These are phyloP conservation scores for Arge pagana DNA, from an alignment of 2,888 invertebrate species.

Conservation along the genomic window DNA sequence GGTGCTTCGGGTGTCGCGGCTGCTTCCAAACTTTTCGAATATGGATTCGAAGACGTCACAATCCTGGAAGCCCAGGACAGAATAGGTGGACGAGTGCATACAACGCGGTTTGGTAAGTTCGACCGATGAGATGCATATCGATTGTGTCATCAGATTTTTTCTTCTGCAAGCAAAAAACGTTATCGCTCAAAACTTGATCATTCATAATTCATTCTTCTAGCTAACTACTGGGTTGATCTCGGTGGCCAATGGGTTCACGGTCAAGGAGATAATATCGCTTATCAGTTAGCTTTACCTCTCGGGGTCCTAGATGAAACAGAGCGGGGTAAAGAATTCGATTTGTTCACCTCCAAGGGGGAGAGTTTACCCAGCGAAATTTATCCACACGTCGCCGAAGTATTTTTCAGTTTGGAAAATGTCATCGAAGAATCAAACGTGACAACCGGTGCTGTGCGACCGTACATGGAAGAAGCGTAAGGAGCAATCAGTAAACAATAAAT, in stretches of 20 bases:
- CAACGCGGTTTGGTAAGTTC: slow-evolving; percentile 56
- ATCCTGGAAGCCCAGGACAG: slow-evolving; percentile 60
- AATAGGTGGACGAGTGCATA: slow-evolving; percentile 60
- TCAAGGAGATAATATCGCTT: slow-evolving; percentile 38
- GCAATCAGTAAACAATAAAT: too few relatives aligned
- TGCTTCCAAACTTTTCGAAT: slow-evolving; percentile 59
- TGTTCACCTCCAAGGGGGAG: not conserved
- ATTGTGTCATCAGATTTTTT: not conserved
- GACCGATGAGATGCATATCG: not conserved
- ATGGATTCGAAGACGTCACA: slow-evolving; percentile 57
- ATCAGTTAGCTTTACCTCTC: slow-evolving; percentile 40
- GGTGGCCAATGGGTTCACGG: slow-evolving; percentile 50
- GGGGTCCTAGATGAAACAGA: slow-evolving; percentile 30
- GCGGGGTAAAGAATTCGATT: not conserved
- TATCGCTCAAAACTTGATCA: not conserved
- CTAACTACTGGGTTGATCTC: slow-evolving; percentile 38
- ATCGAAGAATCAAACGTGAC: too few relatives aligned
- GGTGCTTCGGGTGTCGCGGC: slow-evolving; percentile 65
- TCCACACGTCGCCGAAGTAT: too few relatives aligned
- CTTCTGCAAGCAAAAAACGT: too few relatives aligned
- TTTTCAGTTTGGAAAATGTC: too few relatives aligned
- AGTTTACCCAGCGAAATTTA: not conserved
- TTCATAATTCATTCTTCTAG: slow-evolving; percentile 25
- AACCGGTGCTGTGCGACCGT: too few relatives aligned
- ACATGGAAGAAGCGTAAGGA: too few relatives aligned